Conservation (phyloP, 2,888 invertebrate species). For the Allolobophora icterica region DNA sequence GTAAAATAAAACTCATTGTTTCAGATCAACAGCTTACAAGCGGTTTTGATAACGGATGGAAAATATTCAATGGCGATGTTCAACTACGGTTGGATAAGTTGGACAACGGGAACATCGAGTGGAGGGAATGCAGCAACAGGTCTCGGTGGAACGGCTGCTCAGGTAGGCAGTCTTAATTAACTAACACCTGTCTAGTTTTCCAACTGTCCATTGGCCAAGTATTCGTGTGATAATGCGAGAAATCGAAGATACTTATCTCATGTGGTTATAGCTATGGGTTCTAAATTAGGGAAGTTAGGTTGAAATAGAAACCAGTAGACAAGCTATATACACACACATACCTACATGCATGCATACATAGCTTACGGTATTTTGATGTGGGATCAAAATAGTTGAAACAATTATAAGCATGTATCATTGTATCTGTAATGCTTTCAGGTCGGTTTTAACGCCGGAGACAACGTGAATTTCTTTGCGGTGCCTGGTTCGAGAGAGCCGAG, state of each 20-base stretch:
- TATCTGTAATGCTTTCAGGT: not conserved
- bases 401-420: too few relatives aligned
- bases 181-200: too few relatives aligned
- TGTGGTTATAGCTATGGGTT: too few relatives aligned
- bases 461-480: not conserved
- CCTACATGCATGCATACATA: too few relatives aligned
- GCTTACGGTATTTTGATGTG: too few relatives aligned
- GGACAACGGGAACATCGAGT: slow-evolving; percentile 4
- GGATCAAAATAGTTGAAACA: too few relatives aligned
- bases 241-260: too few relatives aligned
- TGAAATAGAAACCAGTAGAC: too few relatives aligned
- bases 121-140: not conserved
- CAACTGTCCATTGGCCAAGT: too few relatives aligned
- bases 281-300: too few relatives aligned
- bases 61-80: not conserved
- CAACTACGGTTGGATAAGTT: not conserved
- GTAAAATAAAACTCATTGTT: not conserved
- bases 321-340: too few relatives aligned
- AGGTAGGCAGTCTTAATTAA: not conserved
- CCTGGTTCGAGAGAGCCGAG: not conserved
- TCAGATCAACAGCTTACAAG: not conserved
- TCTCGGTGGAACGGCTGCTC: not conserved
- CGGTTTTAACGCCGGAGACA: not conserved
- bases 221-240: not conserved
- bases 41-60: slow-evolving; percentile 15